Percentiles rank a stretch among this genome's conserved stretches.
Conservation (phyloP, 2,888 invertebrate genomes). For the Patella pellucida region DNA sequence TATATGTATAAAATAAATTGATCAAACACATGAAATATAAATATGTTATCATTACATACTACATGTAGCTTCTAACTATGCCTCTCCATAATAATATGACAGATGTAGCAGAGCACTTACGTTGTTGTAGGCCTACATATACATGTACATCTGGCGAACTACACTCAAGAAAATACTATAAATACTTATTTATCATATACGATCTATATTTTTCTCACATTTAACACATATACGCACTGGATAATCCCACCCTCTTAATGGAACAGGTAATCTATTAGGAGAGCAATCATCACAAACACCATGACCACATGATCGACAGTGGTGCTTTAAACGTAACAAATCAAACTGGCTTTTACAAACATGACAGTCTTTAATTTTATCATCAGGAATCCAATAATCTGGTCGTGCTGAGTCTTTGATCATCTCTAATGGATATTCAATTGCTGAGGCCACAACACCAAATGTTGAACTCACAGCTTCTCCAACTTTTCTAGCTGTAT, state of each 20-base stretch:
- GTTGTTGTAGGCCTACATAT: no score
- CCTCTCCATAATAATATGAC: no score
- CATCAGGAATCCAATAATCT: slow-evolving; percentile 85
- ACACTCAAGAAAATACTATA: no score
- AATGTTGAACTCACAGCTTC: slow-evolving; percentile 83
- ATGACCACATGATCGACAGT: slow-evolving; percentile 81
- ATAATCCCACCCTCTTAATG: slow-evolving; percentile 73
- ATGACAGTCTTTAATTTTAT: slow-evolving; percentile 78
- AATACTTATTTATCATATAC: slow-evolving; percentile 21
- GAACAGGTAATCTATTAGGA: slow-evolving; percentile 68
- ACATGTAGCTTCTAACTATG: no score
- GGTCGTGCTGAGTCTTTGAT: slow-evolving; percentile 83
- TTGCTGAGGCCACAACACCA: slow-evolving; percentile 79
- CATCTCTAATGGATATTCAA: slow-evolving; percentile 80
- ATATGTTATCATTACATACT: no score
- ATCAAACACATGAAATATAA: no score
- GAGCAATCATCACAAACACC: slow-evolving; percentile 78
- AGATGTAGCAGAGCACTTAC: no score
- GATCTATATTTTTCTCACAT: slow-evolving; percentile 65
- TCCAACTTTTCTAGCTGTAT: slow-evolving; percentile 72
- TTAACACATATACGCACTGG: slow-evolving; percentile 73
- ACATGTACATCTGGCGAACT: no score
- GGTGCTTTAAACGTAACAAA: slow-evolving; percentile 74
- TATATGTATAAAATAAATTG: no score
- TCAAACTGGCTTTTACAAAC: slow-evolving; percentile 78